Conservation (phyloP, 2,113 vertebrate species). For the Labeo rohita region DNA sequence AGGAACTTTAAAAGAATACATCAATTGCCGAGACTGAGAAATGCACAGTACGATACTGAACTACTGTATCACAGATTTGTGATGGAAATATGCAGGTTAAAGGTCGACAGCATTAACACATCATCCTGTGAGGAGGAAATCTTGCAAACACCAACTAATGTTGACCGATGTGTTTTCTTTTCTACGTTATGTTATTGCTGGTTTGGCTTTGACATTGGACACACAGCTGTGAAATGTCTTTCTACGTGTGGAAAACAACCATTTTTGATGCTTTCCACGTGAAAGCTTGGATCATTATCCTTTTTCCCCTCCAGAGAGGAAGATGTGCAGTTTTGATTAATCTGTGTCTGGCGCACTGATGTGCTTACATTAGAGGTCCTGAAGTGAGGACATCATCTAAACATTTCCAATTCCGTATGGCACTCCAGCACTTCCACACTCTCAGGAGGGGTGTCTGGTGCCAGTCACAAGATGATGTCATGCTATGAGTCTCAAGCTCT, state of each 20-base stretch:
- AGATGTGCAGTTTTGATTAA: conserved; percentile 57
- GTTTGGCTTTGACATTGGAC: no score
- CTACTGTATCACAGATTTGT: neutral
- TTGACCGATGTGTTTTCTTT: neutral
- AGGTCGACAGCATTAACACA: neutral
- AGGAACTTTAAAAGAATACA: neutral
- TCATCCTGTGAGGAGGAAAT: conserved; percentile 8
- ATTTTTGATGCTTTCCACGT: conserved; percentile 40
- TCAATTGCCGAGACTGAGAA: neutral
- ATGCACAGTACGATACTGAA: neutral
- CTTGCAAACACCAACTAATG: neutral
- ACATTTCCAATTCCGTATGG: conserved; percentile 47
- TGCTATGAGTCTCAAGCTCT: conserved; percentile 36
- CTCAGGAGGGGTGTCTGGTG: conserved; percentile 58
- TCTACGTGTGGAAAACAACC: conserved; percentile 37
- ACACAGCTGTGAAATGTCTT: neutral
- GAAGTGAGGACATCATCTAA: conserved; percentile 41
- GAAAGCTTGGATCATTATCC: conserved; percentile 48
- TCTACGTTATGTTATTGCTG: conserved; percentile 25
- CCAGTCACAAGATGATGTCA: conserved; percentile 55
- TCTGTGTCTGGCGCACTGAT: conserved; percentile 49
- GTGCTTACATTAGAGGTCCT: conserved; percentile 46
- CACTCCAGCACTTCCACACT: conserved; percentile 50
- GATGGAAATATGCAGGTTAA: conserved; percentile 3
- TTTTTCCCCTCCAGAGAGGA: conserved; percentile 37